Percentiles rank a stretch among this genome's conserved stretches.
Evolutionary conservation across 2,797 vertebrate species (phyloP).

Genomic region (Gallinago solitaria): DNA sequence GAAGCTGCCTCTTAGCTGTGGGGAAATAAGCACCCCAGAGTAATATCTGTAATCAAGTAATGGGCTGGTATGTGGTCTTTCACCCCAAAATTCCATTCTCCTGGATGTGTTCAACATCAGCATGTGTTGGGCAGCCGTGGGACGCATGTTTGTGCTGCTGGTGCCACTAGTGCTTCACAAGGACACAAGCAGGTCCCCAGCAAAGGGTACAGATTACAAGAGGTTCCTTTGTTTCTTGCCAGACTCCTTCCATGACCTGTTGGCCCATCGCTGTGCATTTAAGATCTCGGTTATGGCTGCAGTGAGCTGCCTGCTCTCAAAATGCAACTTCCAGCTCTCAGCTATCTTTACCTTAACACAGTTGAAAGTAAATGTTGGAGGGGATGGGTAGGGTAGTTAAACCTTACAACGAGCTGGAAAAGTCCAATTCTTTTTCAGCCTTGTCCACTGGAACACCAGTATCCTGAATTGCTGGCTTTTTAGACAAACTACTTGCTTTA

Average conservation of each 20-base stretch:
- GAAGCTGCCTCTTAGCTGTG: not conserved
- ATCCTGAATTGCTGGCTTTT: not conserved
- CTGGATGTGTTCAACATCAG: not conserved
- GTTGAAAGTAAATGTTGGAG: not conserved
- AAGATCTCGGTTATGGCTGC: not conserved
- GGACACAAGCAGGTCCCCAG: not conserved
- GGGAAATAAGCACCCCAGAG: not conserved
- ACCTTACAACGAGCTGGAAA: not conserved
- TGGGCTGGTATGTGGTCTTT: not conserved
- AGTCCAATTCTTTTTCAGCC: not conserved
- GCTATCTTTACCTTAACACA: not conserved
- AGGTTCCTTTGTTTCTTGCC: not conserved
- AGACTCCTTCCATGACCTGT: not conserved
- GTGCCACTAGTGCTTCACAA: not conserved
- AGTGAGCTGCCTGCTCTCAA: not conserved
- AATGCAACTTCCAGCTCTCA: not conserved
- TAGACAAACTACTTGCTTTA: not conserved
- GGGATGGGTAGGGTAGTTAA: not conserved
- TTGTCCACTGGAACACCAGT: not conserved
- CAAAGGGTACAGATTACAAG: not conserved
- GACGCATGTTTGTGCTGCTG: rapidly evolving
- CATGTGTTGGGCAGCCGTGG: not conserved
- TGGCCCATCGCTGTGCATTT: not conserved
- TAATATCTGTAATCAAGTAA: not conserved
- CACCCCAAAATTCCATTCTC: not conserved